Evolutionary conservation across 2,797 vertebrate species (phyloP), one percentile per base, ranked within the genome.

Genomic region (Percopsis omiscomaycus): DNA sequence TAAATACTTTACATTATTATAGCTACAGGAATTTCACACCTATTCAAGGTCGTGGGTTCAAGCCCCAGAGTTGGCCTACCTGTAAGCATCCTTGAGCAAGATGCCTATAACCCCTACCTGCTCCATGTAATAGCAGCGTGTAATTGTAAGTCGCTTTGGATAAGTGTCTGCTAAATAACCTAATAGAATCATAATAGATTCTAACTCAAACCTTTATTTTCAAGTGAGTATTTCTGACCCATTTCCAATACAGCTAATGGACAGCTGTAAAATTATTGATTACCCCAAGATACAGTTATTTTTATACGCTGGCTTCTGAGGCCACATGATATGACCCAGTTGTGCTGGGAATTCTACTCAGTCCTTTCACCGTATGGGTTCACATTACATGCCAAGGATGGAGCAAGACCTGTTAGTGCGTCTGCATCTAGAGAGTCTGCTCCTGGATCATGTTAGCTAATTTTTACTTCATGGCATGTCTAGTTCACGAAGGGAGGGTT

Each of bases 211-310:
- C 37, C 9, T 6, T 42, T 9, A 42, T 42, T 42, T 42, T 42
- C 37, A 42, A 42, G 37, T 42, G 37, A 42, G 8, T 42, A 52
- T 45, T 32, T 42, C 55, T 32, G 29, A n/a, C 28, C 29, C 29
- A 32, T 30, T 55, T 28, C 8, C 54, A 8, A 12, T 71, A 61
- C 69, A 77, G 30, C 10, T 37, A 14, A 14, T 66, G 56, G 57
- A 11, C n/a, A 37, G 56, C 61, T 83, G 77, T 64, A 77, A 80
- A 78, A 59, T 82, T 49, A 71, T 78, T 77, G 66, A 85, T 76
- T 78, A 69, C 74, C 78, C 82, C 75, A 81, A 75, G 73, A 84
- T 76, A 85, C 68, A 77, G 77, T 77, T 71, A 84, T 58, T 22
- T 63, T 22, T 63, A 48, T 64, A 65, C 78, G 37, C 78, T 2